These are phyloP conservation scores for Onychomys leucogaster DNA, from an alignment of 2,797 vertebrate genomes.

Conservation along the genomic window DNA sequence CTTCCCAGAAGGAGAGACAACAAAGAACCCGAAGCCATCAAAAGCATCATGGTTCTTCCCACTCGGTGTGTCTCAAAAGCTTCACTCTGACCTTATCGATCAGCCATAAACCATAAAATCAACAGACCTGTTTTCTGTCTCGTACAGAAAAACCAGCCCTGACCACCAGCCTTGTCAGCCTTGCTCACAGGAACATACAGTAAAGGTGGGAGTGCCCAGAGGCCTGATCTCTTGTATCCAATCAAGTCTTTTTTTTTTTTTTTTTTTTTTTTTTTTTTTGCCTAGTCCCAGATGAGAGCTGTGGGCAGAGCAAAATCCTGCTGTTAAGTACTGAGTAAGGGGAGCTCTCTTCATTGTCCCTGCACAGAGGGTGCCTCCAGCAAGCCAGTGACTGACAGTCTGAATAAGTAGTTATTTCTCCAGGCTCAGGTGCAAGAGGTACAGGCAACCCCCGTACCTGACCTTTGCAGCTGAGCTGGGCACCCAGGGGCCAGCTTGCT, in stretches of 20 bases:
- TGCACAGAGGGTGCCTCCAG: slow-evolving; percentile 52
- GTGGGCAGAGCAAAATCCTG: slow-evolving; percentile 67
- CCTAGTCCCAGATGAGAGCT: slow-evolving; percentile 44
- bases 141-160: slow-evolving; percentile 72
- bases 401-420: slow-evolving; percentile 71
- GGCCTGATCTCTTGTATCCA: slow-evolving; percentile 30
- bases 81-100: slow-evolving; percentile 74
- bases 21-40: slow-evolving; percentile 49
- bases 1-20: slow-evolving; percentile 62
- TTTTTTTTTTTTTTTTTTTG: not conserved
- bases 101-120: slow-evolving; percentile 72
- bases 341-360: not conserved
- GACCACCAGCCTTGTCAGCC: slow-evolving; percentile 29
- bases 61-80: slow-evolving; percentile 59
- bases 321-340: slow-evolving; percentile 67
- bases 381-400: slow-evolving; percentile 70
- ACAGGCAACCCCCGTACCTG: not conserved
- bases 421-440: slow-evolving; percentile 25
- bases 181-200: slow-evolving; percentile 19
- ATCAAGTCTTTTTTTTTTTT: slow-evolving; percentile 52
- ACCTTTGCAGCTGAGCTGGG: slow-evolving; percentile 63
- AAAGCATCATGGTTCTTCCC: slow-evolving; percentile 47
- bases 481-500: slow-evolving; percentile 46
- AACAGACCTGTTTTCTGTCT: slow-evolving; percentile 65
- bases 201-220: not conserved